These are phyloP conservation scores for Meta bourneti DNA, from an alignment of 2,888 invertebrate genomes.

Conservation along the genomic window DNA sequence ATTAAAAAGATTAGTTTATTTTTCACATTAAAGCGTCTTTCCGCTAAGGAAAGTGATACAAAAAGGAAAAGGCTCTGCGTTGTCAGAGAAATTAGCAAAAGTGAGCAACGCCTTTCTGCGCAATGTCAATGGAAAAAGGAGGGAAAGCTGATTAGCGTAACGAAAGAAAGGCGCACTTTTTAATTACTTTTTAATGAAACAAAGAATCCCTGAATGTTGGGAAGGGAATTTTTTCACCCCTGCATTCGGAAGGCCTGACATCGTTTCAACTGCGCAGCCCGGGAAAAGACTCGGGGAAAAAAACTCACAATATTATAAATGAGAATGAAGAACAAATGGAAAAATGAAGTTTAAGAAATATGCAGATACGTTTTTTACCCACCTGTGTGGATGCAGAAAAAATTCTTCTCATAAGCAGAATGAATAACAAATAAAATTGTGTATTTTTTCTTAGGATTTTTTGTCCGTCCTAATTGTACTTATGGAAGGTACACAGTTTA, in stretches of 20 bases:
- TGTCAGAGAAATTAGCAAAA: slow-evolving; percentile 74
- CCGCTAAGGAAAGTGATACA: slow-evolving; percentile 61
- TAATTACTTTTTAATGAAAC: slow-evolving; percentile 77
- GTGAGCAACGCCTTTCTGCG: slow-evolving; percentile 58
- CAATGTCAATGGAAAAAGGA: slow-evolving; percentile 66
- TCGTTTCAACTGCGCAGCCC: slow-evolving; percentile 9
- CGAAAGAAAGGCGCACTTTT: slow-evolving; percentile 67
- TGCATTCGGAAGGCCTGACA: slow-evolving; percentile 61
- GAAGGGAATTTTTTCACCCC: slow-evolving; percentile 50
- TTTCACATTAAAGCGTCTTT: slow-evolving; percentile 72
- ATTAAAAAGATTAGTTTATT: slow-evolving; percentile 77
- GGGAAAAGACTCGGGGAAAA: not conserved
- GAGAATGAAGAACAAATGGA: slow-evolving; percentile 67
- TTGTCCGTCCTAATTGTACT: slow-evolving; percentile 42
- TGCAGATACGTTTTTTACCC: slow-evolving; percentile 54
- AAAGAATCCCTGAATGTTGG: slow-evolving; percentile 52
- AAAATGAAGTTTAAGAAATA: slow-evolving; percentile 75
- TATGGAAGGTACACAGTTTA: slow-evolving; percentile 34
- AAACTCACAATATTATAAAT: slow-evolving; percentile 66
- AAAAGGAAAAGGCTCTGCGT: slow-evolving; percentile 57
- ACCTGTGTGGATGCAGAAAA: slow-evolving; percentile 16
- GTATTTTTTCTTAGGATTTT: slow-evolving; percentile 10
- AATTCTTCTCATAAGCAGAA: slow-evolving; percentile 23
- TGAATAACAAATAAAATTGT: slow-evolving; percentile 51
- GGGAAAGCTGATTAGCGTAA: slow-evolving; percentile 65